Percentiles rank a stretch among this genome's conserved stretches.
Conservation (phyloP, 2,113 vertebrate species). For the Suricata suricatta region DNA sequence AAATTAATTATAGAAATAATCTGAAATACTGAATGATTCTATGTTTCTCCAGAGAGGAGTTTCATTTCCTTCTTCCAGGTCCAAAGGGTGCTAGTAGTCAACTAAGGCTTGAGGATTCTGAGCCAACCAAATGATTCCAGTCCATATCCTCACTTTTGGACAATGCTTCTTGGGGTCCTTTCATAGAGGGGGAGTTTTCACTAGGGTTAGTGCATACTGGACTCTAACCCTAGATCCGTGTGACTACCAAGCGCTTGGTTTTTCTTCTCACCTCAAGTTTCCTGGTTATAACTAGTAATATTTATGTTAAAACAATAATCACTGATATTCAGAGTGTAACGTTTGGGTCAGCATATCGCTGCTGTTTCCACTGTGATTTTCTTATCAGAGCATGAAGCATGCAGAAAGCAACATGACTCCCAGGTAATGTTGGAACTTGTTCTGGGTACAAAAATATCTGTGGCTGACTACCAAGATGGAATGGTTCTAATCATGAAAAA, state of each 20-base stretch:
- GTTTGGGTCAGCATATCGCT: background rate
- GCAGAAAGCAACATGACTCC: background rate
- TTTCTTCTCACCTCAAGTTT: background rate
- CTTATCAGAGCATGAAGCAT: background rate
- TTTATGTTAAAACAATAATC: background rate
- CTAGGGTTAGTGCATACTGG: background rate
- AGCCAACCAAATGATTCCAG: background rate
- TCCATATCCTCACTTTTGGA: background rate
- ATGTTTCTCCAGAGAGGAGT: background rate
- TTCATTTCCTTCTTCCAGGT: background rate
- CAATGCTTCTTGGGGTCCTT: background rate
- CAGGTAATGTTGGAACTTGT: background rate
- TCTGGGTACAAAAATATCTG: background rate
- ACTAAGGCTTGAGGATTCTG: background rate
- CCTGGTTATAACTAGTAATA: background rate
- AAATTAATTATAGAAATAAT: slow-evolving; percentile 27
- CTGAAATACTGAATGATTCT: background rate
- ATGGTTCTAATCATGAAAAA: background rate
- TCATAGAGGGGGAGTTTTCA: background rate
- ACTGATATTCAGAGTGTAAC: background rate
- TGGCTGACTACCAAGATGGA: background rate
- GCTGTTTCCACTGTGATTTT: background rate
- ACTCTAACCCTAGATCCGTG: background rate
- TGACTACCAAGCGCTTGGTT: background rate
- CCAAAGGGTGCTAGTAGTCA: background rate